A percentile compares a stretch with the other conserved stretches of the same genome.
Evolutionary conservation across 2,797 vertebrate genomes (phyloP).

Genomic region (Discoglossus pictus): DNA sequence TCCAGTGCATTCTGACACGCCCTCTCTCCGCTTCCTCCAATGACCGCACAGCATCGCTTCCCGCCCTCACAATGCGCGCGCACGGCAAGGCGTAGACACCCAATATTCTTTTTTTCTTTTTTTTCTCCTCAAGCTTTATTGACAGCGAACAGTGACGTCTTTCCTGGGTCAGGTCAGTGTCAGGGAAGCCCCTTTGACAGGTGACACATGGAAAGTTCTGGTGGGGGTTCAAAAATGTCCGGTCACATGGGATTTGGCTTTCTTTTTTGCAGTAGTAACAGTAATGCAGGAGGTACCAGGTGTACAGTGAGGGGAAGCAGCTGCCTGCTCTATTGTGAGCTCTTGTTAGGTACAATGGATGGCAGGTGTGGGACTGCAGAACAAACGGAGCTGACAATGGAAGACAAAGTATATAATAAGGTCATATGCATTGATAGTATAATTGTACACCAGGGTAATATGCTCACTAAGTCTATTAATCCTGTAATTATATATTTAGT

Average conservation of each 20-base stretch:
- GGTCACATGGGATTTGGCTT: neutral
- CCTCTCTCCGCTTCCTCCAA: conserved; percentile 4
- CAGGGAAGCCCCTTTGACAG: neutral
- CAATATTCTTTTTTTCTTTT: neutral
- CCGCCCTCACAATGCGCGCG: neutral
- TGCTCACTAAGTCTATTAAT: no score
- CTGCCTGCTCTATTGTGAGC: no score
- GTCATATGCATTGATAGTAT: no score
- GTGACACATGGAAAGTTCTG: conserved; percentile 20
- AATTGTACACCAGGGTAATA: no score
- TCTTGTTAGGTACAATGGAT: no score
- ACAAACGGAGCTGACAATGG: no score
- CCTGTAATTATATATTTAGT: no score
- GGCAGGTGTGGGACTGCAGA: no score
- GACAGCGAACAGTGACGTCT: conserved; percentile 6
- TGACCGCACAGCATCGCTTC: neutral
- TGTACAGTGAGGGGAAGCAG: no score
- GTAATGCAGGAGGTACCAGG: no score
- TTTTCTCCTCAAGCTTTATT: conserved; percentile 19
- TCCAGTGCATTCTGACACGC: no score
- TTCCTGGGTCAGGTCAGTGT: conserved; percentile 28
- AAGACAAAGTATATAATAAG: no score
- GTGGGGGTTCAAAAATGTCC: neutral
- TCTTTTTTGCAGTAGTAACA: neutral
- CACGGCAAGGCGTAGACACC: neutral